These are phyloP conservation scores for Sinocyclocheilus anshuiensis DNA, from an alignment of 2,113 vertebrate genomes.

Conservation along the genomic window DNA sequence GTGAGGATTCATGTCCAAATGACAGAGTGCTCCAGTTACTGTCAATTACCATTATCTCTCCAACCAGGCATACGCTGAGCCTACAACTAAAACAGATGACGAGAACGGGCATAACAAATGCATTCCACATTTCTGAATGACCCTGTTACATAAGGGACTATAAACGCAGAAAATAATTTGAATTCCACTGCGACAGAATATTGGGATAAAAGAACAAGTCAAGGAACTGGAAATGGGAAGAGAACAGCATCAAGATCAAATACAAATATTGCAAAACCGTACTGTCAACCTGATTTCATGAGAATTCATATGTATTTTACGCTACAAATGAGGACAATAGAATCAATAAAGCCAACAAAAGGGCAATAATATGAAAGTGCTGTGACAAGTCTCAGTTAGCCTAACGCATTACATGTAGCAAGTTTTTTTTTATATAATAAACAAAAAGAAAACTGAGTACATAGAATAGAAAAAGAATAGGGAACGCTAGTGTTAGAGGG, in stretches of 20 bases:
- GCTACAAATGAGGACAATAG: too few relatives aligned
- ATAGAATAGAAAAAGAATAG: too few relatives aligned
- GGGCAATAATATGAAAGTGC: too few relatives aligned
- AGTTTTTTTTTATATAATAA: too few relatives aligned
- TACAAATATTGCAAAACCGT: too few relatives aligned
- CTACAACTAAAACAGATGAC: conserved; percentile 26
- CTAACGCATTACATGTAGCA: too few relatives aligned
- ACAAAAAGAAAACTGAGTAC: too few relatives aligned
- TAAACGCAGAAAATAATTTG: not conserved
- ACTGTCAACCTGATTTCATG: too few relatives aligned
- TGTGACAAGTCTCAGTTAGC: too few relatives aligned
- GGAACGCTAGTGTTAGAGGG: too few relatives aligned
- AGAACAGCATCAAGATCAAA: not conserved
- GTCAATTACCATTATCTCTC: conserved; percentile 28
- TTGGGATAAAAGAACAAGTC: conserved; percentile 1
- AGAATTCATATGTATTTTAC: too few relatives aligned
- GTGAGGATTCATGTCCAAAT: not conserved
- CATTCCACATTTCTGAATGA: conserved; percentile 11
- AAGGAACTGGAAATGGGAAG: not conserved
- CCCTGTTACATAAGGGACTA: not conserved
- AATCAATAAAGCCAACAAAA: too few relatives aligned
- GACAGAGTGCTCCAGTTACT: conserved; percentile 15
- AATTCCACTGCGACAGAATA: conserved; percentile 3
- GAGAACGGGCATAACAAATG: conserved; percentile 11
- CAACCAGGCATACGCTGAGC: not conserved